Percentiles rank a stretch among this genome's conserved stretches.
phyloP scores from a whole-genome alignment of 2,888 invertebrate genomes.

The Trisateles emortualis region DNA sequence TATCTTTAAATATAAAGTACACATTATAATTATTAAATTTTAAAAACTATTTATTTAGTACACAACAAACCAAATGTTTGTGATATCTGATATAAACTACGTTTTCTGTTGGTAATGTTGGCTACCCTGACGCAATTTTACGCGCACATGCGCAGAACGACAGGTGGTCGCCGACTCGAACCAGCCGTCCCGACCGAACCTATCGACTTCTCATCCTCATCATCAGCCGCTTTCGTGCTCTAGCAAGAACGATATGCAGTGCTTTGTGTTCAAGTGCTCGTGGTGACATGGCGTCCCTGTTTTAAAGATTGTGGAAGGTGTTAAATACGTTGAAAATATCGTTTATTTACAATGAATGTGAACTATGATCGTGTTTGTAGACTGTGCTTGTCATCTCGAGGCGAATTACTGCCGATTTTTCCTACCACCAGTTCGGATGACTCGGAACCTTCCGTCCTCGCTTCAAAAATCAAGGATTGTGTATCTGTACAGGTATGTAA shows the following conservation, averaged over 20 bases:
- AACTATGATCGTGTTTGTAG: conserved; percentile 88
- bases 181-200: conserved; percentile 84
- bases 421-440: conserved; percentile 85
- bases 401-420: conserved; percentile 88
- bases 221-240: conserved; percentile 87
- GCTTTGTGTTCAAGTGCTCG: conserved; percentile 85
- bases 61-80: conserved; percentile 48
- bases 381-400: conserved; percentile 88
- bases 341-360: conserved; percentile 86
- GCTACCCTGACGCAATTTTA: conserved; percentile 74
- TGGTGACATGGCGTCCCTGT: conserved; percentile 86
- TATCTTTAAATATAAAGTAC: too few relatives aligned
- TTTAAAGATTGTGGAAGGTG: conserved; percentile 73
- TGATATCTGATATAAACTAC: conserved; percentile 57
- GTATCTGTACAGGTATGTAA: conserved; percentile 89
- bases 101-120: conserved; percentile 71
- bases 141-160: conserved; percentile 87
- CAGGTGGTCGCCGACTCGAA: conserved; percentile 86
- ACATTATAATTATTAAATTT: too few relatives aligned
- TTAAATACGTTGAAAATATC: conserved; percentile 65
- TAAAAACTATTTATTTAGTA: background rate
- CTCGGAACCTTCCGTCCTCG: conserved; percentile 85
- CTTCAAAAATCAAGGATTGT: conserved; percentile 88
- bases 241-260: conserved; percentile 85
- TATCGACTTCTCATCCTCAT: conserved; percentile 87